Evolutionary conservation across 1,140 invertebrate species (phyloP), one percentile per base, ranked within the genome.

Genomic region (Conus ventricosus): DNA sequence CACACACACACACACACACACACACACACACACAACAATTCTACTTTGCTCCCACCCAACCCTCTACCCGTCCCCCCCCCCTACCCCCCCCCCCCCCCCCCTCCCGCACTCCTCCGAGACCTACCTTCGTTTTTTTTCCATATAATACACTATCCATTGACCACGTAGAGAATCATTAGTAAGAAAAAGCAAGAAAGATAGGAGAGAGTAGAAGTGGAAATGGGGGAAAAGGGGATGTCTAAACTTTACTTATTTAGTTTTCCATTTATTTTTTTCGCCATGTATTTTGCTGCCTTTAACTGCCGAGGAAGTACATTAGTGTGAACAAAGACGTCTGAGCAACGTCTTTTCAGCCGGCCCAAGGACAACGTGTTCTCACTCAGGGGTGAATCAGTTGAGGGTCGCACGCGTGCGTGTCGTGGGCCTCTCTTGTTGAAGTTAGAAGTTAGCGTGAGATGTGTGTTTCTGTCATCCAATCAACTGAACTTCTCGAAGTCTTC

Each of bases 21-120:
- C 76, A 78, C 76, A 78, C 76, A 78, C 76, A 78, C 76, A 78
- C 76, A 78, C 76, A 78, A 78, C 39, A 39, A 39, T 39, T 39
- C 76, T 23, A 11, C 11, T 25, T 23, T 25, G 5, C 76, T 23
- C 76, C 15, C 76, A 78, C 76, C 1, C 76, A 78, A 53, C 39
- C 11, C 51, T 53, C 81, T 53, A 11, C 51, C 81, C 15, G 6
- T 23, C 76, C 15, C 76, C 15, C 76, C 15, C 76, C 15, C 10
- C 76, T 1, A 2, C 15, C 76, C 15, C 76, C 39, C 39, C 39
- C 39, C 39, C 39, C 39, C 39, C 39, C 0, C 39, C 39, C 3
- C 39, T 3, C 3, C 15, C 76, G 25, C 76, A 78, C 76, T 23
- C 23, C 15, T 11, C 11, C 76, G 11, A 78, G 17, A 78, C 76